A percentile compares a stretch with the other conserved stretches of the same genome.
Conservation (phyloP, 1,140 invertebrate species). For the Leptonema lineaticorne region DNA sequence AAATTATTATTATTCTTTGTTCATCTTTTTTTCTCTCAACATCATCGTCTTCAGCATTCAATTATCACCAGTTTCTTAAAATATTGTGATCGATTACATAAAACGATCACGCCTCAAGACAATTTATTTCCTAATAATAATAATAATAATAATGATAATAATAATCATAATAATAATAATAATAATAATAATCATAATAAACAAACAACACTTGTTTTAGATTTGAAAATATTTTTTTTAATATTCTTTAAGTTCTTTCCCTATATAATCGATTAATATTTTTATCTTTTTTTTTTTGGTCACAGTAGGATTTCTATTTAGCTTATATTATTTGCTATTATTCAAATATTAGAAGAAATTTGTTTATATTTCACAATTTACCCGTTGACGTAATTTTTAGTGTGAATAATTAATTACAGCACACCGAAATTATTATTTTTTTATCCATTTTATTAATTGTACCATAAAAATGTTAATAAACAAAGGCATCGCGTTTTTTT, state of each 20-base stretch:
- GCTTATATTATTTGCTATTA: no score
- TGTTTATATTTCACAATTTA: no score
- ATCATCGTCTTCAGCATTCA: neutral
- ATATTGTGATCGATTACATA: neutral
- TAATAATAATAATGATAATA: no score
- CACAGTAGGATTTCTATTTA: conserved; percentile 17
- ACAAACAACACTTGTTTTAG: conserved; percentile 8
- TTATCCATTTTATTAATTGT: conserved; percentile 16
- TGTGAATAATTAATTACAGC: neutral
- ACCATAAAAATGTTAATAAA: conserved; percentile 9
- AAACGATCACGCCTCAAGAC: no score
- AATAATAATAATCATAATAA: conserved; percentile 2
- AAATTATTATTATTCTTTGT: no score
- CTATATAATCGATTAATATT: conserved; percentile 15
- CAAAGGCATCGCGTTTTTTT: conserved; percentile 4
- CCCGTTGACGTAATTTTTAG: neutral
- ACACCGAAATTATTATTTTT: neutral
- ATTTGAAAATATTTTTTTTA: conserved; percentile 18
- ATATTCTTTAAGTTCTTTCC: neutral
- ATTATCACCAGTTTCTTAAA: conserved; percentile 8
- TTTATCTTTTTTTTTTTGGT: no score
- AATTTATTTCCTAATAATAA: no score
- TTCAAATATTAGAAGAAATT: no score
- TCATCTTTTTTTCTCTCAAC: neutral
- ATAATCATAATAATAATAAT: no score